Conservation (phyloP, 53 echinoderm and acorn worm species). For the Stichopus horrens region DNA sequence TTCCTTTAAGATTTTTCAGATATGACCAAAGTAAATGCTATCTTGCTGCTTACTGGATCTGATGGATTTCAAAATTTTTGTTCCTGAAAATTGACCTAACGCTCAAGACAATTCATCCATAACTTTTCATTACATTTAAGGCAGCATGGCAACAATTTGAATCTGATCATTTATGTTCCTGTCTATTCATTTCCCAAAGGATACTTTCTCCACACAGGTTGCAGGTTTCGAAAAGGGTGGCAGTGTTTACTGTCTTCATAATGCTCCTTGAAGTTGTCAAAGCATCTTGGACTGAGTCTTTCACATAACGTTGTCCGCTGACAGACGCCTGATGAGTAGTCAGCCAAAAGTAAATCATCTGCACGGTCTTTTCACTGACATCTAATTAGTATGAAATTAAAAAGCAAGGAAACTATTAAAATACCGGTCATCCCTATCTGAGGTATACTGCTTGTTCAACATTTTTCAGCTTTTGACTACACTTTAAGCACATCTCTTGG, state of each 20-base stretch:
- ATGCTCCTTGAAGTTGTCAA: neutral
- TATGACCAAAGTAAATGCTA: too few relatives aligned
- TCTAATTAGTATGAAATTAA: neutral
- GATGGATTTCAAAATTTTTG: too few relatives aligned
- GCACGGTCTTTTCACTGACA: neutral
- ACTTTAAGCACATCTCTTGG: too few relatives aligned
- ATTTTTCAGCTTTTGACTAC: too few relatives aligned
- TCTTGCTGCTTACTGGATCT: too few relatives aligned
- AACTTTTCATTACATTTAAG: too few relatives aligned
- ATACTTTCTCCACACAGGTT: constrained; percentile 33
- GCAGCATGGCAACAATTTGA: too few relatives aligned
- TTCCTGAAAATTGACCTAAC: neutral
- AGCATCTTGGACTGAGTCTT: neutral
- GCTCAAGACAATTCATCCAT: too few relatives aligned
- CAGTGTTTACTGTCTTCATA: neutral
- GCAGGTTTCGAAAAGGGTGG: neutral
- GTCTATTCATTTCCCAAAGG: neutral
- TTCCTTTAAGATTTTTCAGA: too few relatives aligned
- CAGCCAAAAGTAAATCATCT: constrained; percentile 20
- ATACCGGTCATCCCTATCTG: too few relatives aligned
- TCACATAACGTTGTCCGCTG: neutral
- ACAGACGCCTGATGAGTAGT: neutral
- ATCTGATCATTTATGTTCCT: neutral
- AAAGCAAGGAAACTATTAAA: too few relatives aligned
- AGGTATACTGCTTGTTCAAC: too few relatives aligned